phyloP scores from a whole-genome alignment of 2,888 invertebrate genomes.

The Eupithecia centaureata region DNA sequence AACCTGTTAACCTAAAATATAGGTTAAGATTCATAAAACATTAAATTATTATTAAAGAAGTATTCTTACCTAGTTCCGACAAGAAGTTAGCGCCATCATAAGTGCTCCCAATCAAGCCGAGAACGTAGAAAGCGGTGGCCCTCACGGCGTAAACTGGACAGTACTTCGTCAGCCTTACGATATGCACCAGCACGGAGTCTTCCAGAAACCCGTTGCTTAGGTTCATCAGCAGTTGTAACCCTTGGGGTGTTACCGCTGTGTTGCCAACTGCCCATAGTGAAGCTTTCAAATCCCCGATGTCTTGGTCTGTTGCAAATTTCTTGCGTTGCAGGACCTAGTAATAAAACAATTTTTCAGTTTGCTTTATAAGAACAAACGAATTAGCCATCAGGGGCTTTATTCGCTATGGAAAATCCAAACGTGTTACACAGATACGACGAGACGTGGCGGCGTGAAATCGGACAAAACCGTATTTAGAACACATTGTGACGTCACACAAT shows the following conservation, averaged over 20 bases:
- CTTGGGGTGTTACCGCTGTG: constrained; percentile 89
- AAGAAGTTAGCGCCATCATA: constrained; percentile 92
- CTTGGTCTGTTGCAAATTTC: constrained; percentile 86
- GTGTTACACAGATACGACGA: too few species aligned
- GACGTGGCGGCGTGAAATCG: too few species aligned
- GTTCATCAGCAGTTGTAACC: constrained; percentile 88
- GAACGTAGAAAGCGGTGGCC: constrained; percentile 94
- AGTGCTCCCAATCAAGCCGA: constrained; percentile 94
- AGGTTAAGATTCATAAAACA: too few species aligned
- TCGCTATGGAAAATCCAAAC: too few species aligned
- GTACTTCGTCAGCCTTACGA: constrained; percentile 88
- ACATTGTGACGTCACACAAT: too few species aligned
- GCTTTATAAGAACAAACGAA: too few species aligned
- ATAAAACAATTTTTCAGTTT: too few species aligned
- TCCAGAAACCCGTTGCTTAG: constrained; percentile 70
- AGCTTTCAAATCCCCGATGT: constrained; percentile 91
- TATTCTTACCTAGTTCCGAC: constrained; percentile 85
- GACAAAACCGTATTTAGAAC: too few species aligned
- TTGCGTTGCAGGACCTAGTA: constrained; percentile 73
- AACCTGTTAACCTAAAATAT: too few species aligned
- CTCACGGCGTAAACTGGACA: constrained; percentile 94
- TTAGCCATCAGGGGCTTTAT: too few species aligned
- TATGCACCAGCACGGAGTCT: constrained; percentile 73
- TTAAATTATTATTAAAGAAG: too few species aligned
- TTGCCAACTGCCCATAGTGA: constrained; percentile 96